Conservation (phyloP, 2,113 vertebrate species). For the Cebidichthys violaceus region DNA sequence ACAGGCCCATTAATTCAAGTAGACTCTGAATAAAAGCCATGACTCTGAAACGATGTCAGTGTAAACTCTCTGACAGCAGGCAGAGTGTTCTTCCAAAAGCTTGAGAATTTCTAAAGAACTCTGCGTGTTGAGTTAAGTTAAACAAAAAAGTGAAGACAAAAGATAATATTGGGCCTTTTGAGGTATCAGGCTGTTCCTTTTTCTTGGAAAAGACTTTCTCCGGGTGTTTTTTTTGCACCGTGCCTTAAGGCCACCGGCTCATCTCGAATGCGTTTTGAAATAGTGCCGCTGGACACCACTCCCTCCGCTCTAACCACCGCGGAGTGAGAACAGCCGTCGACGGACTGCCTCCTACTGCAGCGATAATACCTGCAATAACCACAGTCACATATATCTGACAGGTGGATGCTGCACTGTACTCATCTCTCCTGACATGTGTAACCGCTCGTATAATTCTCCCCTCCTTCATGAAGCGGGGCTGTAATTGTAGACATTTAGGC, state of each 20-base stretch:
- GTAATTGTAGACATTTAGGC: slow-evolving; percentile 71
- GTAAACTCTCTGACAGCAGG: slow-evolving; percentile 7
- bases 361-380: slow-evolving; percentile 70
- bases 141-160: slow-evolving; percentile 27
- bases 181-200: slow-evolving; percentile 7
- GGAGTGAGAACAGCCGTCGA: slow-evolving; percentile 57
- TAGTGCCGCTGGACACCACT: slow-evolving; percentile 20
- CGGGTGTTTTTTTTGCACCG: slow-evolving; percentile 7
- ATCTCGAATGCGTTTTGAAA: slow-evolving; percentile 43
- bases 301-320: slow-evolving; percentile 44
- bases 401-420: slow-evolving; percentile 58
- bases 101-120: background rate
- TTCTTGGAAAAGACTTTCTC: slow-evolving; percentile 31
- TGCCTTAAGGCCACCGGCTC: slow-evolving; percentile 24
- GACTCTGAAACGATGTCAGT: slow-evolving; percentile 14
- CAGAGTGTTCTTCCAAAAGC: slow-evolving; percentile 6
- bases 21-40: slow-evolving; percentile 19
- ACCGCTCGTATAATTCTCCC: slow-evolving; percentile 47
- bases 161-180: slow-evolving; percentile 27
- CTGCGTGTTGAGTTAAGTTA: background rate
- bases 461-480: slow-evolving; percentile 56
- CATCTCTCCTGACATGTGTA: slow-evolving; percentile 59
- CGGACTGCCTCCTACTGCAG: slow-evolving; percentile 47
- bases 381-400: slow-evolving; percentile 58
- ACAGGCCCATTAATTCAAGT: slow-evolving; percentile 9